Evolutionary conservation across 2,113 vertebrate species (phyloP).

Genomic region (Pseudolaguvia tuberculata): DNA sequence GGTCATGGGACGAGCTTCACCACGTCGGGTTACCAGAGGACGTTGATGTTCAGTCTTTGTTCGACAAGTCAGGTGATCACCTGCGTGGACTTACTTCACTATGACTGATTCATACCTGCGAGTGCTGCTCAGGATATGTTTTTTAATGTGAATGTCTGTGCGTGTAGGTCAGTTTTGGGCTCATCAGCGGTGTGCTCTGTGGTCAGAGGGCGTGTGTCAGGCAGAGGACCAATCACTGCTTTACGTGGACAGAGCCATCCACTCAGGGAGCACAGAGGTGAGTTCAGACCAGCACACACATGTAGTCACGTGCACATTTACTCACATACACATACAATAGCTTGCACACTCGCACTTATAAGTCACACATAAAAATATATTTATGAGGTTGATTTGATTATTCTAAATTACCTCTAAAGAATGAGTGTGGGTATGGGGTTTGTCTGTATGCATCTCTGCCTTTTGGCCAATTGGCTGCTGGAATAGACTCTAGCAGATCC

Average conservation of each 20-base stretch:
- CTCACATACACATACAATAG: too few species aligned
- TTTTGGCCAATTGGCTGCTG: too few species aligned
- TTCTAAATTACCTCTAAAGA: too few species aligned
- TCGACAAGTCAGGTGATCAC: conserved; percentile 84
- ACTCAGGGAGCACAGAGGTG: conserved; percentile 99
- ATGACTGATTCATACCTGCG: not conserved
- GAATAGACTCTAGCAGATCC: too few species aligned
- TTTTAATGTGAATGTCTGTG: not conserved
- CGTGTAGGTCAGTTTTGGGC: conserved; percentile 88
- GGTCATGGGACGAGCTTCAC: conserved; percentile 92
- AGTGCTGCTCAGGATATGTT: not conserved
- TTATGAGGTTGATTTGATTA: too few species aligned
- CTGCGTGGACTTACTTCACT: not conserved
- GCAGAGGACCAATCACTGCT: conserved; percentile 80
- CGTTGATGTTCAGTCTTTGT: conserved; percentile 85
- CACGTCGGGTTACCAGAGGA: conserved; percentile 91
- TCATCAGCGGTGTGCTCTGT: conserved; percentile 93
- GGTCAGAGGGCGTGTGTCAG: conserved; percentile 86
- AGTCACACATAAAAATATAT: too few species aligned
- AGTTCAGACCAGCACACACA: conserved; percentile 52
- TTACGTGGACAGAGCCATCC: conserved; percentile 98
- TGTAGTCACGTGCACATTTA: fast-evolving
- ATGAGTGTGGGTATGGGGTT: too few species aligned
- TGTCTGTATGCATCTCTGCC: too few species aligned
- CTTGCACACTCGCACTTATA: not conserved